These are phyloP conservation scores for Drosophila incognita DNA, from an alignment of 2,888 invertebrate genomes.

Conservation along the genomic window DNA sequence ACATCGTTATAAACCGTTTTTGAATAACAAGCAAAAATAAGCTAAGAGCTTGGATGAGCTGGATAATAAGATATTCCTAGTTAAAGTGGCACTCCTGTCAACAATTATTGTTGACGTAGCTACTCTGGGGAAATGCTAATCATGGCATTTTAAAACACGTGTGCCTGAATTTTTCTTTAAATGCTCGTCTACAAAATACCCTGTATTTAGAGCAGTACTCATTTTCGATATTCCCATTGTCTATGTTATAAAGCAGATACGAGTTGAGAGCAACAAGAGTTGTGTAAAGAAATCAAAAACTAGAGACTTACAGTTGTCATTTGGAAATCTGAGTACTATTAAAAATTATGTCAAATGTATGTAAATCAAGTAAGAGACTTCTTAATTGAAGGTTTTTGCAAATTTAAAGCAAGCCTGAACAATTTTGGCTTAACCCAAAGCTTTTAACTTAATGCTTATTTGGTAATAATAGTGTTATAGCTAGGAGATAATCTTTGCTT, in stretches of 20 bases:
- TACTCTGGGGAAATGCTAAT: conserved; percentile 20
- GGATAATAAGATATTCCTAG: conserved; percentile 15
- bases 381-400: neutral
- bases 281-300: neutral
- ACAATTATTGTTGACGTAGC: conserved; percentile 28
- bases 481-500: neutral
- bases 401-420: neutral
- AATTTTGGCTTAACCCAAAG: neutral
- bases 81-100: conserved; percentile 10
- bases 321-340: neutral
- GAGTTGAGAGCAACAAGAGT: neutral
- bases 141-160: conserved; percentile 2
- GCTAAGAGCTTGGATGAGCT: neutral
- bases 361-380: neutral
- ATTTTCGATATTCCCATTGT: neutral
- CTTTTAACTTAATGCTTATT: neutral
- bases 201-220: neutral
- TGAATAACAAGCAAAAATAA: conserved; percentile 19
- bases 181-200: neutral
- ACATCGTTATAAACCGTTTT: conserved; percentile 12
- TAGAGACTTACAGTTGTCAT: neutral
- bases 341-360: neutral
- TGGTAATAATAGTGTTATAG: too few species aligned
- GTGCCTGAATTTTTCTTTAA: neutral
- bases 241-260: neutral